These are phyloP conservation scores for Zaprionus lineosus DNA, from an alignment of 2,888 invertebrate genomes.

Conservation along the genomic window DNA sequence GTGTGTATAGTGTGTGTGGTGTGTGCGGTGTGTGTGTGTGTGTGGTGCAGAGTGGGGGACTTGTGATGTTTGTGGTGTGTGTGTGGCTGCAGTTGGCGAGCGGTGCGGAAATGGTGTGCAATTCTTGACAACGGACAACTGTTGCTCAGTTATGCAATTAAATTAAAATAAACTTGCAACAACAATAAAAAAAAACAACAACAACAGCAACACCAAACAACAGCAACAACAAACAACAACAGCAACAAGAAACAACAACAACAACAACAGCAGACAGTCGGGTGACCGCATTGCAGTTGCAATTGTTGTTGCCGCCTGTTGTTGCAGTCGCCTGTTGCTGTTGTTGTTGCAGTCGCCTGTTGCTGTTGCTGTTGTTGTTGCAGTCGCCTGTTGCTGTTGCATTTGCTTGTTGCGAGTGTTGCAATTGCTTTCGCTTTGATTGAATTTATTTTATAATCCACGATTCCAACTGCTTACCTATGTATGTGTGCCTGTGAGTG, in stretches of 20 bases:
- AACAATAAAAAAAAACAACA: slow-evolving; percentile 34
- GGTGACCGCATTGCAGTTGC: slow-evolving; percentile 56
- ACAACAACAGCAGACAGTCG: slow-evolving; percentile 46
- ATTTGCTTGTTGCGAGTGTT: slow-evolving; percentile 56
- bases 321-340: no score
- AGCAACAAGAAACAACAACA: slow-evolving; percentile 19
- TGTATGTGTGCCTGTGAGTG: slow-evolving; percentile 3
- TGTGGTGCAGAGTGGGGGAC: no score
- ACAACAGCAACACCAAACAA: slow-evolving; percentile 21
- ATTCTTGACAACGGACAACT: slow-evolving; percentile 72
- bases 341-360: slow-evolving; percentile 27
- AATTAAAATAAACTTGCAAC: slow-evolving; percentile 66
- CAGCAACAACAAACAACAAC: slow-evolving; percentile 14
- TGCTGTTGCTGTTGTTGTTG: slow-evolving; percentile 18
- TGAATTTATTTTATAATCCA: slow-evolving; percentile 77
- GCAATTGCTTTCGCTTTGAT: slow-evolving; percentile 76
- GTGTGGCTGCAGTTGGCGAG: no score
- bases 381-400: slow-evolving; percentile 12
- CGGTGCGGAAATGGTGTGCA: slow-evolving; percentile 62
- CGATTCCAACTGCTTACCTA: slow-evolving; percentile 62
- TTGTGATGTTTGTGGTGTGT: slow-evolving; percentile 5
- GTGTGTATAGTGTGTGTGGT: not conserved
- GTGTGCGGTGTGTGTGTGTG: not conserved
- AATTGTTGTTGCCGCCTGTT: no score
- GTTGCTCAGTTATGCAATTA: slow-evolving; percentile 69